A percentile compares a stretch with the other conserved stretches of the same genome.
These are phyloP conservation scores for Calcarius ornatus DNA, from an alignment of 2,113 vertebrate species.

Conservation along the genomic window DNA sequence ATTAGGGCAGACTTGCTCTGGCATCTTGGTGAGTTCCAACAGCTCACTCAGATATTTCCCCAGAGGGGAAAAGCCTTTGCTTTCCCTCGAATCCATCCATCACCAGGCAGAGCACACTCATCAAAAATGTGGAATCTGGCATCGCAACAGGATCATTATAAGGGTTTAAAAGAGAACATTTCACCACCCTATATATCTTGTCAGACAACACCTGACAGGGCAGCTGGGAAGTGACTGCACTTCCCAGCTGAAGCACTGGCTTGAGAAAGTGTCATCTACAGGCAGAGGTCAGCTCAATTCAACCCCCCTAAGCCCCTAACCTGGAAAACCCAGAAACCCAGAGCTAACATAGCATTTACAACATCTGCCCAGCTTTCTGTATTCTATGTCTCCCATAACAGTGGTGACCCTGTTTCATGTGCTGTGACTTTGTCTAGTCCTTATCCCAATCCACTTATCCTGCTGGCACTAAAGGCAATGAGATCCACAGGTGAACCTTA, in stretches of 20 bases:
- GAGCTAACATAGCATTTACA: background rate
- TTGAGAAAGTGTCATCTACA: background rate
- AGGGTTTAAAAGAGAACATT: background rate
- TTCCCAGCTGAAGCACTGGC: background rate
- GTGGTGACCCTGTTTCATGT: background rate
- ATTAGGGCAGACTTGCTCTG: background rate
- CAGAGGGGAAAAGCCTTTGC: background rate
- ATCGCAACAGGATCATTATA: background rate
- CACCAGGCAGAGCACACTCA: background rate
- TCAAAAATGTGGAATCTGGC: background rate
- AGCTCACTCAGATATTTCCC: background rate
- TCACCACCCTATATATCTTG: background rate
- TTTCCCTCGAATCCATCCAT: constrained; percentile 27
- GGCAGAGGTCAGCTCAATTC: background rate
- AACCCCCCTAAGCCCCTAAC: too few relatives aligned
- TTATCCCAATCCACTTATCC: background rate
- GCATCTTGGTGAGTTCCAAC: background rate
- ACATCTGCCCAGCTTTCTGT: background rate
- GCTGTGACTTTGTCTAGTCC: background rate
- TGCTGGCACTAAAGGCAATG: background rate
- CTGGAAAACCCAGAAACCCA: background rate
- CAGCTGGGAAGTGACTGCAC: background rate
- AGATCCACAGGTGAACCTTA: background rate
- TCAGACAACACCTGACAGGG: background rate
- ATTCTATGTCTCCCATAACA: background rate